These are phyloP conservation scores for Periparus ater DNA, from an alignment of 2,797 vertebrate species.

Conservation along the genomic window DNA sequence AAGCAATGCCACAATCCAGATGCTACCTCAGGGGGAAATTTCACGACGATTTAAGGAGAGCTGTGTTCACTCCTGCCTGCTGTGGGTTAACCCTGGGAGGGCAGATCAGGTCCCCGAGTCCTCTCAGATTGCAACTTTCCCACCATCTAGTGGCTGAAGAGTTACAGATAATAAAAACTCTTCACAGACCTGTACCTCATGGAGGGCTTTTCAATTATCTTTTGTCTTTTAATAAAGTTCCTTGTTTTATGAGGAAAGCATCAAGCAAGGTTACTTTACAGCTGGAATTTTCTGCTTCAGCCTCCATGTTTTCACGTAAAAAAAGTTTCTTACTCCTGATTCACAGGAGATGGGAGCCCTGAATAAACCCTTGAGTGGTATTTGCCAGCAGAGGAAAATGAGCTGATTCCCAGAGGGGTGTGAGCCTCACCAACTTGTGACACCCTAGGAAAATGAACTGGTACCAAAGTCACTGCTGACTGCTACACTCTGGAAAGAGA, in stretches of 20 bases:
- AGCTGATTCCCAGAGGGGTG: not conserved
- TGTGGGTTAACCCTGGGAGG: not conserved
- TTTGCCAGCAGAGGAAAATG: not conserved
- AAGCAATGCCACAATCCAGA: not conserved
- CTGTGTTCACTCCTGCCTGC: not conserved
- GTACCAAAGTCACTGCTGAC: not conserved
- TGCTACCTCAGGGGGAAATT: not conserved
- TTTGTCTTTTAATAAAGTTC: not conserved
- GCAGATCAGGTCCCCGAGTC: not conserved
- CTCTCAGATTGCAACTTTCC: conserved; percentile 25
- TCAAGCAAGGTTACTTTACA: not conserved
- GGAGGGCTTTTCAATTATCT: not conserved
- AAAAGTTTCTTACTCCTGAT: not conserved
- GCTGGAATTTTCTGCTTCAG: not conserved
- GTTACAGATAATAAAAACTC: not conserved
- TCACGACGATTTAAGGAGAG: not conserved
- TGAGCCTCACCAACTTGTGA: not conserved
- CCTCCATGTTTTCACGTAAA: not conserved
- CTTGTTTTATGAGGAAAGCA: not conserved
- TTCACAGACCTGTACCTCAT: not conserved
- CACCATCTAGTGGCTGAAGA: conserved; percentile 60
- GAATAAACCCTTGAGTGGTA: not conserved
- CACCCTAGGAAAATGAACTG: not conserved
- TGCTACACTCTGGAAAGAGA: not conserved
- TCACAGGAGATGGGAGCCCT: not conserved